Evolutionary conservation across 1,140 invertebrate species (phyloP).

Genomic region (Drosophila ercepeae): DNA sequence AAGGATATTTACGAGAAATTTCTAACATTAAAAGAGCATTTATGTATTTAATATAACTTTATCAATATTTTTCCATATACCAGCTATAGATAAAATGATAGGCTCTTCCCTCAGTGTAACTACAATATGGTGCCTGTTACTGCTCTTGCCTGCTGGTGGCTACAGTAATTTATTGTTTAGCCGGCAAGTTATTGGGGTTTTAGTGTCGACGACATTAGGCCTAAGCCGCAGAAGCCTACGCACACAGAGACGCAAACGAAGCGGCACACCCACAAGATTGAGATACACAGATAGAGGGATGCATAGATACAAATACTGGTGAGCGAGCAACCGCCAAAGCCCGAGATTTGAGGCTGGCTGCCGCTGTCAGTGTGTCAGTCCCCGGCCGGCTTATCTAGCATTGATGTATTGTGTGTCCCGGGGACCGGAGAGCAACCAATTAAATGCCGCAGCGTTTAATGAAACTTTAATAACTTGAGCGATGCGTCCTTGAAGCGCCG

Average conservation of each 20-base stretch:
- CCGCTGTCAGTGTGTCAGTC: slow-evolving; percentile 59
- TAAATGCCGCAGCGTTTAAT: slow-evolving; percentile 58
- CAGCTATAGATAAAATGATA: too few species aligned
- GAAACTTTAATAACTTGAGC: slow-evolving; percentile 60
- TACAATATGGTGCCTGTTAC: slow-evolving; percentile 51
- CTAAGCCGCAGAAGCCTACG: slow-evolving; percentile 53
- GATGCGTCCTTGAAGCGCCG: slow-evolving; percentile 53
- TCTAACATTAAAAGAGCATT: too few species aligned
- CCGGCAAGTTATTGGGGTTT: slow-evolving; percentile 70
- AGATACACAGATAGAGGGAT: slow-evolving; percentile 12
- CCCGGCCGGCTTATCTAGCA: slow-evolving; percentile 62
- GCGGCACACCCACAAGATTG: slow-evolving; percentile 24
- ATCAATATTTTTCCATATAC: too few species aligned
- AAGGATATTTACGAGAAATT: too few species aligned
- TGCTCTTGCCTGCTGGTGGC: slow-evolving; percentile 23
- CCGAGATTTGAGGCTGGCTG: slow-evolving; percentile 49
- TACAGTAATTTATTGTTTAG: slow-evolving; percentile 68
- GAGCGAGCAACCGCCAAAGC: slow-evolving; percentile 29
- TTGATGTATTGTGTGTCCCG: slow-evolving; percentile 56
- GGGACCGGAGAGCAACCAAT: slow-evolving; percentile 49
- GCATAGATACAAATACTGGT: slow-evolving; percentile 2
- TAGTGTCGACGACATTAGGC: slow-evolving; percentile 72
- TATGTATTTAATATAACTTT: too few species aligned
- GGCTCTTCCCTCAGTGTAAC: neutral
- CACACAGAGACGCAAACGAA: slow-evolving; percentile 13